Evolutionary conservation across 2,888 invertebrate species (phyloP), one percentile per base, ranked within the genome.

Genomic region (Alloscopus bannaensis): DNA sequence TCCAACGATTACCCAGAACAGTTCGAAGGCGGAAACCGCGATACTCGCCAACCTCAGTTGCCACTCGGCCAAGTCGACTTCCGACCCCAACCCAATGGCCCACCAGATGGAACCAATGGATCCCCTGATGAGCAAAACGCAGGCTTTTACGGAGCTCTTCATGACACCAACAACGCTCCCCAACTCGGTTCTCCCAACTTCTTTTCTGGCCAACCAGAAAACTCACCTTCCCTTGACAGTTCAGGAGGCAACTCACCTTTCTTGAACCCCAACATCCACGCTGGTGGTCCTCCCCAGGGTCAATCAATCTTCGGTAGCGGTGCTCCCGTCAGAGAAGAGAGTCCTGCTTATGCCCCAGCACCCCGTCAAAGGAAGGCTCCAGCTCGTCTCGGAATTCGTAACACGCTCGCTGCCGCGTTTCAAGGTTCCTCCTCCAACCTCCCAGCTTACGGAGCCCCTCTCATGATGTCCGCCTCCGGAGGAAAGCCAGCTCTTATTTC

Each of bases 391-490:
- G 40, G 45, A 18, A 28, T 69, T 59, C 70, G 60, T 55, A 57
- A 66, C 22, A 52, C 81, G 16, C 65, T 68, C 50, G 57, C 81
- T 13, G 55, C 59, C 40, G 68, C 40, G 1, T 76, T 22, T 64
- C 71, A 62, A 57, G 57, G 65, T 6, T 71, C 70, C 0, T 29
- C 70, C 11, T 47, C 60, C 64, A 81, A 81, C 18, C 60, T 84
- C 13, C 82, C 64, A 3, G n/a, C 50, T n/a, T 62, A 62, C 36
- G 82, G 82, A 1, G 72, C 62, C 31, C 83, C 84, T 13, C 81
- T 84, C 72, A 66, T 83, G 78, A 84, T 84, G 84, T 83, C 82
- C 22, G 84, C 83, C 3, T 83, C 85, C 3, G 42, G 28, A 3
- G 57, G 24, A 28, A 64, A 77, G 18, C 52, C 72, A 8, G 20